Evolutionary conservation across 2,113 vertebrate species (phyloP).

Genomic region (Calonectris borealis): DNA sequence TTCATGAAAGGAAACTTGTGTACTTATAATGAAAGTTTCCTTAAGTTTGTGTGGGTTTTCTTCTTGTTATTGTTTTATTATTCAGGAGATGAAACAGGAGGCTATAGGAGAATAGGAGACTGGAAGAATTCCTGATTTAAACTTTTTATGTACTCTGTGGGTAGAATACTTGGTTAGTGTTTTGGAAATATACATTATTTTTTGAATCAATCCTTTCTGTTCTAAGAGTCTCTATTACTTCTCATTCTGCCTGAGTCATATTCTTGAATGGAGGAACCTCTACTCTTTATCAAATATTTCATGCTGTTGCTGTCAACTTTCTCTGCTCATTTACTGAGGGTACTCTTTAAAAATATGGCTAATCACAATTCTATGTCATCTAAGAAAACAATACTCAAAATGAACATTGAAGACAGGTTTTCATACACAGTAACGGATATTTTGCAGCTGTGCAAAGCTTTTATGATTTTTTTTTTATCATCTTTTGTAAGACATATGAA

Average conservation of each 20-base stretch:
- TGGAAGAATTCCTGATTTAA: neutral
- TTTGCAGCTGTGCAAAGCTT: neutral
- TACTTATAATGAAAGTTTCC: neutral
- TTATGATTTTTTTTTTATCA: neutral
- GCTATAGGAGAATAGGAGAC: neutral
- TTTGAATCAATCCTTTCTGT: slow-evolving; percentile 44
- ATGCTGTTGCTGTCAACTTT: slow-evolving; percentile 47
- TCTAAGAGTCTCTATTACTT: slow-evolving; percentile 58
- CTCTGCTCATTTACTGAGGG: slow-evolving; percentile 27
- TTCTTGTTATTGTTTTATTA: neutral
- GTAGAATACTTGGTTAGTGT: neutral
- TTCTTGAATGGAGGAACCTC: slow-evolving; percentile 11
- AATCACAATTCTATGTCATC: neutral
- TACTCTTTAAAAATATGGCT: neutral
- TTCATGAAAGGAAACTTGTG: neutral
- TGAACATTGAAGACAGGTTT: neutral
- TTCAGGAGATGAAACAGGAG: neutral
- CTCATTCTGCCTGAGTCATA: slow-evolving; percentile 23
- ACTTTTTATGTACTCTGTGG: neutral
- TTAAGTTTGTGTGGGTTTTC: neutral
- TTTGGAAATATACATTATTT: neutral
- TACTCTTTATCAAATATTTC: slow-evolving; percentile 58
- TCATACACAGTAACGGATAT: neutral
- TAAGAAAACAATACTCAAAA: slow-evolving; percentile 27
- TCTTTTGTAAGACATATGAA: neutral